Base-by-base conservation (phyloP, 2,797 vertebrate species). In the Gastrophryne carolinensis region DNA sequence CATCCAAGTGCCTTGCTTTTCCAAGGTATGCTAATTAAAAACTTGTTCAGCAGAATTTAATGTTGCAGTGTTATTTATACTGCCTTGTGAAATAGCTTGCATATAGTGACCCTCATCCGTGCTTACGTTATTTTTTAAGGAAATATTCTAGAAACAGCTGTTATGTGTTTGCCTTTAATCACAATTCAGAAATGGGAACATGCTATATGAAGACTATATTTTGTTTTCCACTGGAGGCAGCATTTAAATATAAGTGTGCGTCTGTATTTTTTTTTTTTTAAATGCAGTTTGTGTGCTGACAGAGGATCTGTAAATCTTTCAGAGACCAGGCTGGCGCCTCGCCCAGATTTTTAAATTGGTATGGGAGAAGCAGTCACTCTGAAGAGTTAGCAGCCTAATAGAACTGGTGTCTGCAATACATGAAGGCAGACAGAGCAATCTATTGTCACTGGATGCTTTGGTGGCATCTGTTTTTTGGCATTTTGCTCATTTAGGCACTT, bases 21-120 rank as follows among this genome's bases (percentile, higher is more conserved):
- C 53, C 61, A 72, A 72, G 75, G 68, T 78, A 78, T 78, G 75
- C 68, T 72, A 78, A 78, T 78, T 65, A 78, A 78, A 78, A 72
- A 49, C 62, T 78, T 72, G 68, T 30, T 78, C 75, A 78, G 75
- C 75, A 72, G 61, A 78, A 78, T 78, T 50, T 60, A 78, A 72
- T 78, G 75, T 72, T 77, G 58, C 65, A 60, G 61, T 78, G 61
- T 78, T 78, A 78, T 78, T 78, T 78, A 78, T 72, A 72, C 75
- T 72, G 68, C 61, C 37, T 65, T 58, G 44, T 30, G 71, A 54
- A 57, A 71, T 34, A 23, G 56, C 57, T 70, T 69, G 26, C 57
- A 71, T 56, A 77, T 57, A 49, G 67, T 71, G 60, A 62, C 61
- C 75, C 29, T 50, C 29, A 12, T 13, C 26, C 2, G 50, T 12